A percentile compares a stretch with the other conserved stretches of the same genome.
phyloP scores from a whole-genome alignment of 1,140 invertebrate genomes.

The Hycleus cichorii region DNA sequence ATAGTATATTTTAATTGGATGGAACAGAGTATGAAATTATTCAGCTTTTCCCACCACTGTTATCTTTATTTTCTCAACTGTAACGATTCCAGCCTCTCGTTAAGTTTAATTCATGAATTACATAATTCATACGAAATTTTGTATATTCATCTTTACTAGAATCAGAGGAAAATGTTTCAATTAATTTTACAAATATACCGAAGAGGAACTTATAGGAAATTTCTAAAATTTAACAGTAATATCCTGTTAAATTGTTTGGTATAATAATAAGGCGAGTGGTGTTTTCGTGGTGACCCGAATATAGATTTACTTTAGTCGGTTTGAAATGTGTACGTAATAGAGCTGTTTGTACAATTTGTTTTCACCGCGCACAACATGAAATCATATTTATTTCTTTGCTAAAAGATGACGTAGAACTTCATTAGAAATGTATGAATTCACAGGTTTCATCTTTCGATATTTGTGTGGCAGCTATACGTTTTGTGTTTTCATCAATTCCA shows the following conservation, averaged over 20 bases:
- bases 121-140: neutral
- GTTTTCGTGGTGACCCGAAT: too few relatives aligned
- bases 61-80: constrained; percentile 1
- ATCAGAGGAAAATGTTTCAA: neutral
- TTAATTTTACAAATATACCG: neutral
- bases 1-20: constrained; percentile 3
- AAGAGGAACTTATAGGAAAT: too few relatives aligned
- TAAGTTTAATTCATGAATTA: constrained; percentile 8
- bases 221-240: too few relatives aligned
- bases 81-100: neutral
- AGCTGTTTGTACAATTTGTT: constrained; percentile 1
- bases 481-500: too few relatives aligned
- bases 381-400: constrained; percentile 8
- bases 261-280: too few relatives aligned
- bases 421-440: neutral
- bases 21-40: constrained; percentile 2
- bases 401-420: neutral
- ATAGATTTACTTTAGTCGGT: too few relatives aligned
- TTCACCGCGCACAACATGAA: neutral
- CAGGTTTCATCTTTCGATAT: neutral
- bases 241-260: too few relatives aligned
- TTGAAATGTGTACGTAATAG: too few relatives aligned
- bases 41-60: constrained; percentile 4
- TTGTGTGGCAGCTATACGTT: too few relatives aligned
- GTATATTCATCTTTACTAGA: too few relatives aligned